Evolutionary conservation across 2,888 invertebrate species (phyloP).

Genomic region (Epistrophella euchroma): DNA sequence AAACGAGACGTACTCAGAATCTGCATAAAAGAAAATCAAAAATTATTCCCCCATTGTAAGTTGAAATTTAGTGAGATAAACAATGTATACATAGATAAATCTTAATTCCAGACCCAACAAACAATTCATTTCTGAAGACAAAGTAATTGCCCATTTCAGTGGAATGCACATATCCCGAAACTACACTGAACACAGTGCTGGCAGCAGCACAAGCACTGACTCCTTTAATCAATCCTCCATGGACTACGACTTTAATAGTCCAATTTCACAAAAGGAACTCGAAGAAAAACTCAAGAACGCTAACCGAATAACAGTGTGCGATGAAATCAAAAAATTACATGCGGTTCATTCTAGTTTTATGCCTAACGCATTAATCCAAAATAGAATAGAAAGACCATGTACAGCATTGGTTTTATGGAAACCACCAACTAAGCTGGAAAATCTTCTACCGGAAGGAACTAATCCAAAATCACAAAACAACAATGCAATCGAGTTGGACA

Average conservation of each 20-base stretch:
- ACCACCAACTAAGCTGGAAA: conserved; percentile 86
- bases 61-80: conserved; percentile 69
- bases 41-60: conserved; percentile 85
- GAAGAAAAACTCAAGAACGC: conserved; percentile 84
- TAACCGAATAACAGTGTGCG: conserved; percentile 87
- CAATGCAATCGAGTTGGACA: conserved; percentile 47
- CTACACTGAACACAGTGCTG: conserved; percentile 77
- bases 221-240: conserved; percentile 77
- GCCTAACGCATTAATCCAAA: conserved; percentile 87
- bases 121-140: conserved; percentile 92
- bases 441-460: conserved; percentile 51
- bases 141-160: conserved; percentile 92
- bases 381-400: conserved; percentile 88
- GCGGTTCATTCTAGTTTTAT: conserved; percentile 86
- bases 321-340: conserved; percentile 87
- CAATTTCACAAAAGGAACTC: conserved; percentile 81
- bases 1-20: conserved; percentile 75
- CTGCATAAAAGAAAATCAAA: conserved; percentile 81
- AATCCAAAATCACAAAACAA: neutral
- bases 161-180: conserved; percentile 89
- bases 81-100: neutral
- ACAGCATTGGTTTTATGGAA: conserved; percentile 93
- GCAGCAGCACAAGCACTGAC: conserved; percentile 34
- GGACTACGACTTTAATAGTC: conserved; percentile 62
- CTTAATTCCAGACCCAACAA: conserved; percentile 85